phyloP scores from a whole-genome alignment of 2,113 vertebrate genomes.

The Xyliphius kryptos region DNA sequence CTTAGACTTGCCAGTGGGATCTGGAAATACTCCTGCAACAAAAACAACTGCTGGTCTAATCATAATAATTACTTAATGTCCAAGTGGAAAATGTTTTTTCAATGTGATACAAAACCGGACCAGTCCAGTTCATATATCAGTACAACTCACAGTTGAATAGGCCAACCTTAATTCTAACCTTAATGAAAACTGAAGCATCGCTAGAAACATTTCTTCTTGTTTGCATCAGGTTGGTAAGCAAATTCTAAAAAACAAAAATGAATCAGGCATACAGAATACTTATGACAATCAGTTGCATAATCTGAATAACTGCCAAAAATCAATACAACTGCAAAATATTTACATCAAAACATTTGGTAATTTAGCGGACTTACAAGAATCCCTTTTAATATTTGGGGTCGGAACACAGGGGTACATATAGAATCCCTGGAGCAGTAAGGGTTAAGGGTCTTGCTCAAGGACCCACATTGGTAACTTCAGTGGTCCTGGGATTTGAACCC shows the following conservation, averaged over 20 bases:
- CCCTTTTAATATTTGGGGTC: too few species aligned
- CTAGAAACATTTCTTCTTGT: conserved; percentile 47
- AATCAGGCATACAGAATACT: conserved; percentile 18
- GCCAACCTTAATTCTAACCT: conserved; percentile 49
- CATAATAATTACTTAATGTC: too few species aligned
- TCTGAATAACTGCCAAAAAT: conserved; percentile 20
- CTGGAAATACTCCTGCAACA: conserved; percentile 62
- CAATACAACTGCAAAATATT: conserved; percentile 9
- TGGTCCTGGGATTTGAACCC: too few species aligned
- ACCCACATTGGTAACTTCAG: too few species aligned
- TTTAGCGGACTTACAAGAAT: too few species aligned
- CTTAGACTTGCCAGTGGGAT: conserved; percentile 51
- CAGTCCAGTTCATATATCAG: neutral
- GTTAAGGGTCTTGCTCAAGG: too few species aligned
- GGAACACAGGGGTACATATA: too few species aligned
- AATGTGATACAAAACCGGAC: neutral
- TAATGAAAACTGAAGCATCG: conserved; percentile 51
- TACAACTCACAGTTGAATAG: neutral
- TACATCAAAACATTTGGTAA: too few species aligned
- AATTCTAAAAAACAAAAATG: conserved; percentile 52
- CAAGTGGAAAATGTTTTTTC: too few species aligned
- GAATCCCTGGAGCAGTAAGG: too few species aligned
- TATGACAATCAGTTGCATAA: neutral
- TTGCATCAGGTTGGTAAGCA: conserved; percentile 61
- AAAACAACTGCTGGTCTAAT: too few species aligned